Evolutionary conservation across 2,113 vertebrate species (phyloP).

Genomic region (Ovibos moschatus): DNA sequence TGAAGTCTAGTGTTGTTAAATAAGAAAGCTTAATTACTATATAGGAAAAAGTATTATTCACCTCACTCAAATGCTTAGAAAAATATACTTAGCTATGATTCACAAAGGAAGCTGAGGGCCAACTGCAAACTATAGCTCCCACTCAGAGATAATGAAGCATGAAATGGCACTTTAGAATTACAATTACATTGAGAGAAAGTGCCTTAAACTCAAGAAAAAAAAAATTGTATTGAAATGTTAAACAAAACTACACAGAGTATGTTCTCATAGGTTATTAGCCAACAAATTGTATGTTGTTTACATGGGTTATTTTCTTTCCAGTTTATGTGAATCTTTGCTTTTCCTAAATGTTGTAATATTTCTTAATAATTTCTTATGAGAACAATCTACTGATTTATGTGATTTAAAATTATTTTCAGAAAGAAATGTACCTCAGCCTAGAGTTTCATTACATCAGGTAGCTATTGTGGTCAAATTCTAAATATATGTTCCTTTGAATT

Average conservation of each 20-base stretch:
- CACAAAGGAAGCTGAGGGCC: conserved; percentile 45
- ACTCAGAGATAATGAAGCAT: conserved; percentile 67
- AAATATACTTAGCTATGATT: conserved; percentile 47
- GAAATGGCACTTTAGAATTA: conserved; percentile 66
- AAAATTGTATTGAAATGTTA: conserved; percentile 16
- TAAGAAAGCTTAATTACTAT: conserved; percentile 24
- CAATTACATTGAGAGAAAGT: conserved; percentile 53
- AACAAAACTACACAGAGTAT: conserved; percentile 13
- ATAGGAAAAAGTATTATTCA: conserved; percentile 19
- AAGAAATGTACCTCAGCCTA: not conserved
- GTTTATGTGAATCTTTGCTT: not conserved
- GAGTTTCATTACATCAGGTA: not conserved
- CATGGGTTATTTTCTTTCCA: not conserved
- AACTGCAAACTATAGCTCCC: conserved; percentile 29
- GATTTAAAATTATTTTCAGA: conserved; percentile 20
- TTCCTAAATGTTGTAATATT: conserved; percentile 19
- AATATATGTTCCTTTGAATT: not conserved
- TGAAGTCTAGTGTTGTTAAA: not conserved
- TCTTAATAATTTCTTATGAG: not conserved
- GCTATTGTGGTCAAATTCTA: not conserved
- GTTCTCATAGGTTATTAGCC: not conserved
- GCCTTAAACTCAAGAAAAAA: conserved; percentile 25
- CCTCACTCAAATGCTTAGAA: conserved; percentile 27
- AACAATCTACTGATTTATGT: not conserved
- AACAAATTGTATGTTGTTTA: not conserved